Conservation (phyloP, 2,113 vertebrate genomes). For the Hippocampus zosterae region DNA sequence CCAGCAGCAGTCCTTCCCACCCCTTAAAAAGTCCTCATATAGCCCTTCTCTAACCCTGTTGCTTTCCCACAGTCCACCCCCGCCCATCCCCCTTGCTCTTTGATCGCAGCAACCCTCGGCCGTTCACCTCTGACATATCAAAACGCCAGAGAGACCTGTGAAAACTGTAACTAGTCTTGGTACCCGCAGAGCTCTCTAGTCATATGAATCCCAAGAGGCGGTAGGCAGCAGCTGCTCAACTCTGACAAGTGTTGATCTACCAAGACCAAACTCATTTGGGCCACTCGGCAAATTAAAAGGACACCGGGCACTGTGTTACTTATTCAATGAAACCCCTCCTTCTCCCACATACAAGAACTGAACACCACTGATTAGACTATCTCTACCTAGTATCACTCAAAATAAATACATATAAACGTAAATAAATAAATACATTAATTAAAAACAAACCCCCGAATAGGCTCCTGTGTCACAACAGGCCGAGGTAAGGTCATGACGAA, state of each 20-base stretch:
- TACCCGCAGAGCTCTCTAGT: constrained; percentile 12
- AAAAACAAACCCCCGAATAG: constrained; percentile 22
- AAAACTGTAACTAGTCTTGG: constrained; percentile 30
- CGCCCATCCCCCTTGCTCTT: constrained; percentile 16
- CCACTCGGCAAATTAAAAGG: constrained; percentile 52
- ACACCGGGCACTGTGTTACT: constrained; percentile 1
- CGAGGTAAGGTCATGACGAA: constrained; percentile 53
- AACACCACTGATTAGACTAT: constrained; percentile 34
- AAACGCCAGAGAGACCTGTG: constrained; percentile 43
- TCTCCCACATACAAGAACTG: constrained; percentile 16
- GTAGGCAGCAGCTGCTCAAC: constrained; percentile 54
- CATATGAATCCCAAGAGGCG: constrained; percentile 45
- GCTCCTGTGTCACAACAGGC: constrained; percentile 48
- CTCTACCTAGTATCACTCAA: constrained; percentile 12
- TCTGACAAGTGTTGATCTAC: constrained; percentile 64
- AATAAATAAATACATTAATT: not conserved
- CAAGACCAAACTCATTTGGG: constrained; percentile 57
- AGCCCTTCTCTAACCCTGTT: constrained; percentile 27
- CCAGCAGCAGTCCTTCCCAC: constrained; percentile 57
- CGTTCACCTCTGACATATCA: constrained; percentile 69
- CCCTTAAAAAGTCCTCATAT: constrained; percentile 57
- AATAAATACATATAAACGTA: constrained; percentile 21
- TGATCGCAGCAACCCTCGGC: constrained; percentile 52
- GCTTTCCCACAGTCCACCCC: constrained; percentile 30
- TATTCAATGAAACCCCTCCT: constrained; percentile 6